Percentiles rank a stretch among this genome's conserved stretches.
Conservation (phyloP, 2,797 vertebrate species). For the Allenopithecus nigroviridis region DNA sequence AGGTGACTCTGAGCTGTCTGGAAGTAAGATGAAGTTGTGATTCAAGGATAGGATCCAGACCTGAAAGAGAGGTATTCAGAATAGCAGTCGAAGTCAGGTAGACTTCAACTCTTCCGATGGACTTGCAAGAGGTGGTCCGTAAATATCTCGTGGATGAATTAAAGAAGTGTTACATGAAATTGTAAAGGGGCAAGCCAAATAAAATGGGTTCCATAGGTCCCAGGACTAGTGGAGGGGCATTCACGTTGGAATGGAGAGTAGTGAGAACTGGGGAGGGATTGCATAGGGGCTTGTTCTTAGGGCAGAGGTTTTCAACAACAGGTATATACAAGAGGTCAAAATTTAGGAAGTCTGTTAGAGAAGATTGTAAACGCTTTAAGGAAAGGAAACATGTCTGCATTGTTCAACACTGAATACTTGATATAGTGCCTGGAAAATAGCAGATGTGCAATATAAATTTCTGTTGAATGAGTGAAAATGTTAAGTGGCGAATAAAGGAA, state of each 20-base stretch:
- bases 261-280: background rate
- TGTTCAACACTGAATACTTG: background rate
- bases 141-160: background rate
- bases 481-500: background rate
- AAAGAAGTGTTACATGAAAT: background rate
- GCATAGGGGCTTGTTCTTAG: background rate
- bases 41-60: background rate
- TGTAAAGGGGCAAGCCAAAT: background rate
- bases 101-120: background rate
- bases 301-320: background rate
- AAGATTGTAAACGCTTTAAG: background rate
- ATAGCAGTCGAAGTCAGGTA: background rate
- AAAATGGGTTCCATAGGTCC: background rate
- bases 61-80: background rate
- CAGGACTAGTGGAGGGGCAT: background rate
- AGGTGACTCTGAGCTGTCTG: background rate
- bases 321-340: background rate
- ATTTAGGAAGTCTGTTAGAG: background rate
- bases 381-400: background rate
- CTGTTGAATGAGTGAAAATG: background rate
- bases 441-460: background rate
- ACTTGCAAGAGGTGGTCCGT: background rate
- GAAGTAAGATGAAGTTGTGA: background rate
- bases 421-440: background rate
- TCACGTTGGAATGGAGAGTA: background rate